phyloP scores from a whole-genome alignment of 2,797 vertebrate genomes.

The Alfaro cultratus region DNA sequence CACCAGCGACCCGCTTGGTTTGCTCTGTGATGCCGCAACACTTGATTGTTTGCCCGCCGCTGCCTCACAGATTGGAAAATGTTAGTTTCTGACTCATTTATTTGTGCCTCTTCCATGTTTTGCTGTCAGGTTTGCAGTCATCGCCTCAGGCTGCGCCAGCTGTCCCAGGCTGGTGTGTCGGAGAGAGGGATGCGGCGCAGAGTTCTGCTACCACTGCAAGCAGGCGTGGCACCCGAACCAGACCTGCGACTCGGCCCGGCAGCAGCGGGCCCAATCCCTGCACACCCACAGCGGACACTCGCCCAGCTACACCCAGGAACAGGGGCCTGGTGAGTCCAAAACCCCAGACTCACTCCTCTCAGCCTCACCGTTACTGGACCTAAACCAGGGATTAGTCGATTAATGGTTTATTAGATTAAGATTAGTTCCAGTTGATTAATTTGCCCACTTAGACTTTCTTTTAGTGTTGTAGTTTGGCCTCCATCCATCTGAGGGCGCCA shows the following conservation, averaged over 20 bases:
- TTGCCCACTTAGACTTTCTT: too few relatives aligned
- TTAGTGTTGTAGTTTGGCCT: too few relatives aligned
- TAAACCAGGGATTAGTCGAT: not conserved
- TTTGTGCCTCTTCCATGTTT: slow-evolving; percentile 14
- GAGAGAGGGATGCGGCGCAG: slow-evolving; percentile 94
- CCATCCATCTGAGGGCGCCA: too few relatives aligned
- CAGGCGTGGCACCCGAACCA: slow-evolving; percentile 99
- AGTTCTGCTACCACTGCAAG: slow-evolving; percentile 99
- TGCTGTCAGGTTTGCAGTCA: slow-evolving; percentile 90
- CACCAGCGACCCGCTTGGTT: not conserved
- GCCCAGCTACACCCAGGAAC: slow-evolving; percentile 93
- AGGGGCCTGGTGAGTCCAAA: slow-evolving; percentile 86
- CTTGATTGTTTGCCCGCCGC: not conserved
- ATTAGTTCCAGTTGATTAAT: too few relatives aligned
- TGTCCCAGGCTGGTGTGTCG: slow-evolving; percentile 96
- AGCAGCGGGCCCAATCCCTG: slow-evolving; percentile 92
- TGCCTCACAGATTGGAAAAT: not conserved
- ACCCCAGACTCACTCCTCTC: not conserved
- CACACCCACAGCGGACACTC: slow-evolving; percentile 94
- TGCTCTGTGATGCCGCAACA: not conserved
- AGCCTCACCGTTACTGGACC: not conserved
- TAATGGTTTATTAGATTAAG: too few relatives aligned
- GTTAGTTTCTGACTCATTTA: slow-evolving; percentile 6
- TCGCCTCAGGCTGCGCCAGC: slow-evolving; percentile 97
- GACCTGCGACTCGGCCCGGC: slow-evolving; percentile 96